phyloP scores from a whole-genome alignment of 2,888 invertebrate genomes.

The Tipula helvola region DNA sequence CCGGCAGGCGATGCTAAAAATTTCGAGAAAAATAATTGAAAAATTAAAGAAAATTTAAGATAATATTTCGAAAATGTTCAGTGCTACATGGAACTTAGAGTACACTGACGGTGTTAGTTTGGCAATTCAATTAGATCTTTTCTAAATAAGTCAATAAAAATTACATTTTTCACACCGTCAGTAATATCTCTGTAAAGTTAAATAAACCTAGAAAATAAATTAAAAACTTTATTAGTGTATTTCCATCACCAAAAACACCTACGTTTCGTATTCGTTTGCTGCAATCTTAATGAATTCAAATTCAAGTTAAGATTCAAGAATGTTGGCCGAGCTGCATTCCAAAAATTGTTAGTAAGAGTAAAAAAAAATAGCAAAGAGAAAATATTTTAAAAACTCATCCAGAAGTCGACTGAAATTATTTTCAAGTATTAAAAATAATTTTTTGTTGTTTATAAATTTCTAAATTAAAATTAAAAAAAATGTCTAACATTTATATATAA shows the following conservation, averaged over 20 bases:
- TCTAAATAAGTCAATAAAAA: too few relatives aligned
- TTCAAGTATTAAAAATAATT: neutral
- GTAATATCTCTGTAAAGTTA: neutral
- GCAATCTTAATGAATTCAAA: constrained; percentile 80
- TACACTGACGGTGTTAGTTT: neutral
- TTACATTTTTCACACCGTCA: neutral
- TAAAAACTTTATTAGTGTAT: neutral
- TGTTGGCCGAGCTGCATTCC: constrained; percentile 82
- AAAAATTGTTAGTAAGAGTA: constrained; percentile 5
- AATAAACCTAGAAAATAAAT: neutral
- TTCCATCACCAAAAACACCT: constrained; percentile 40
- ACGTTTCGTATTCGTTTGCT: constrained; percentile 73
- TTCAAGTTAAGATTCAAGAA: constrained; percentile 96
- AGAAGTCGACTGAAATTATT: neutral
- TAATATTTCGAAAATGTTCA: neutral
- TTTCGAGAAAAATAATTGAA: constrained; percentile 1
- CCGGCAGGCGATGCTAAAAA: constrained; percentile 66
- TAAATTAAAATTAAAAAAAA: neutral
- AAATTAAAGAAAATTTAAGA: constrained; percentile 8
- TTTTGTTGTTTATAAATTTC: neutral
- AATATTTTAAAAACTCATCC: neutral
- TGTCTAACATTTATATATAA: neutral
- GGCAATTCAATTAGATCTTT: too few relatives aligned
- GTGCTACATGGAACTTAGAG: neutral
- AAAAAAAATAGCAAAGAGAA: neutral